Evolutionary conservation across 2,113 vertebrate genomes (phyloP).

Genomic region (Plecturocebus donacophilus): DNA sequence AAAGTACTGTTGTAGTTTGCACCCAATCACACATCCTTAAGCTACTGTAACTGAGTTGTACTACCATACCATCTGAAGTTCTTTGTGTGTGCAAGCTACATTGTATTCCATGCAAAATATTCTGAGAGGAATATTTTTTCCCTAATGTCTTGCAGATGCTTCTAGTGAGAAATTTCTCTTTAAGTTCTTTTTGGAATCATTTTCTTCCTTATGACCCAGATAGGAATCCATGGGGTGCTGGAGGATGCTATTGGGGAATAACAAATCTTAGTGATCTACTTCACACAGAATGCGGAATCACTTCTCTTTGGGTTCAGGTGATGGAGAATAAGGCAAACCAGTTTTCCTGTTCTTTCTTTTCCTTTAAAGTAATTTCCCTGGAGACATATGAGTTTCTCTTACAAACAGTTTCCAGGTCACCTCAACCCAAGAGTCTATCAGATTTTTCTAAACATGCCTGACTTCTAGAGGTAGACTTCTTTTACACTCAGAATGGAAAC

Average conservation of each 20-base stretch:
- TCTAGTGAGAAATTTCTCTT: background rate
- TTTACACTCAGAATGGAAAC: background rate
- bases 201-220: background rate
- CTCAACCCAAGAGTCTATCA: background rate
- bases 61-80: background rate
- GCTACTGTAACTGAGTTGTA: fast-evolving
- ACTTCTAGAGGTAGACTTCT: background rate
- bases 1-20: background rate
- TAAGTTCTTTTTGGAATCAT: background rate
- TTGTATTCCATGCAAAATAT: background rate
- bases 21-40: fast-evolving
- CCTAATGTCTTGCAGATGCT: background rate
- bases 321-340: background rate
- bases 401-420: background rate
- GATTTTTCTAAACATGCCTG: background rate
- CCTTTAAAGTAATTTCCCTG: background rate
- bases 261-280: background rate
- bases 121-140: background rate
- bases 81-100: background rate
- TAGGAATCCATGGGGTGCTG: background rate
- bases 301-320: background rate
- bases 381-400: background rate
- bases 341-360: background rate
- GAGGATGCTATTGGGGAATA: background rate
- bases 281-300: background rate